Evolutionary conservation across 2,797 vertebrate genomes (phyloP).

Genomic region (Oreochromis grahami): DNA sequence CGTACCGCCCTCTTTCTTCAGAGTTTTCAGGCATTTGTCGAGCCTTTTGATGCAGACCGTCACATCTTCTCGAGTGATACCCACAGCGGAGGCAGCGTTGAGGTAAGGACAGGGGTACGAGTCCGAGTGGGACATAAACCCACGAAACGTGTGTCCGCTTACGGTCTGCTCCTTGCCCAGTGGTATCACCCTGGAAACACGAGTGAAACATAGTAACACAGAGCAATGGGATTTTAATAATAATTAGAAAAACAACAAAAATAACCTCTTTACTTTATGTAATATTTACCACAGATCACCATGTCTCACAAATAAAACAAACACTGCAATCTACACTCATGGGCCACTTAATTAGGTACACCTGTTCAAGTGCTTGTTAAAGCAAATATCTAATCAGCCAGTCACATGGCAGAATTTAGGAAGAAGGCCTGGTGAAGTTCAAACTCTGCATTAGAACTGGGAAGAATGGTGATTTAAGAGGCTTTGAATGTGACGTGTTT

Average conservation of each 20-base stretch:
- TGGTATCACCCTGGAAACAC: conserved; percentile 84
- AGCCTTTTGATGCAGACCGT: conserved; percentile 89
- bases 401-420: neutral
- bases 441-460: neutral
- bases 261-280: neutral
- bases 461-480: neutral
- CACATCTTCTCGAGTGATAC: conserved; percentile 88
- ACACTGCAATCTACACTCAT: rapidly evolving
- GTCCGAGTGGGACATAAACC: conserved; percentile 93
- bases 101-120: conserved; percentile 90
- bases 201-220: neutral
- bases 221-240: neutral
- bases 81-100: conserved; percentile 92
- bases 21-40: conserved; percentile 87
- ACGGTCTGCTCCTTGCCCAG: conserved; percentile 84
- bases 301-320: neutral
- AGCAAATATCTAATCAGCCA: neutral
- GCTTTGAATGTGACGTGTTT: neutral
- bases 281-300: neutral
- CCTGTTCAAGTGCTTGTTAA: neutral
- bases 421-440: neutral
- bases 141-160: conserved; percentile 86
- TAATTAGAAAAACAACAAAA: neutral
- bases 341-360: neutral
- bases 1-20: conserved; percentile 69